Percentiles rank a stretch among this genome's conserved stretches.
phyloP scores from a whole-genome alignment of 64 coral and sea anemone species.

The Montipora efflorescens region DNA sequence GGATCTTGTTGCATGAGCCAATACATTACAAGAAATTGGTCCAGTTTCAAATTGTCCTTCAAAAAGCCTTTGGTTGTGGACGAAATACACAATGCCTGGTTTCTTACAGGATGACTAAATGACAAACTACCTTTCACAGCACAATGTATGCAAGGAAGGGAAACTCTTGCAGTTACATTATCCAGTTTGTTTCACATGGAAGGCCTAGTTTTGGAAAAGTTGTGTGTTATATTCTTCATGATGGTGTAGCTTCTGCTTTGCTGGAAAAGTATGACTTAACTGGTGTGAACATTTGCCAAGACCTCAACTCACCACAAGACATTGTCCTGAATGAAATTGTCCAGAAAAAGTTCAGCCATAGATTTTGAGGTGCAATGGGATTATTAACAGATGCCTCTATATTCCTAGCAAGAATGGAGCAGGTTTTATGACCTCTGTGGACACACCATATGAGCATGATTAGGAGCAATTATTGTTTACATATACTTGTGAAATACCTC shows the following conservation, averaged over 20 bases:
- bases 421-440: background rate
- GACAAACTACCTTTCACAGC: background rate
- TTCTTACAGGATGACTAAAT: conserved; percentile 46
- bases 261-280: background rate
- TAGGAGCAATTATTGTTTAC: background rate
- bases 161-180: conserved; percentile 27
- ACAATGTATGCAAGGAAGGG: conserved; percentile 31
- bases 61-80: background rate
- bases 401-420: background rate
- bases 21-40: background rate
- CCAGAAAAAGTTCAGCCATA: background rate
- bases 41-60: background rate
- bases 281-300: background rate
- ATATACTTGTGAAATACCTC: too few relatives aligned
- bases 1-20: too few relatives aligned
- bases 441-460: conserved; percentile 7
- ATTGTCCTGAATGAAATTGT: background rate
- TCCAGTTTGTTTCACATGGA: background rate
- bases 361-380: background rate
- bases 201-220: background rate
- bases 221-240: background rate
- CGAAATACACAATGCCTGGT: background rate
- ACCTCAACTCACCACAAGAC: background rate
- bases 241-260: background rate
- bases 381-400: background rate